These are phyloP conservation scores for Harpagifer antarcticus DNA, from an alignment of 2,797 vertebrate genomes.

Conservation along the genomic window DNA sequence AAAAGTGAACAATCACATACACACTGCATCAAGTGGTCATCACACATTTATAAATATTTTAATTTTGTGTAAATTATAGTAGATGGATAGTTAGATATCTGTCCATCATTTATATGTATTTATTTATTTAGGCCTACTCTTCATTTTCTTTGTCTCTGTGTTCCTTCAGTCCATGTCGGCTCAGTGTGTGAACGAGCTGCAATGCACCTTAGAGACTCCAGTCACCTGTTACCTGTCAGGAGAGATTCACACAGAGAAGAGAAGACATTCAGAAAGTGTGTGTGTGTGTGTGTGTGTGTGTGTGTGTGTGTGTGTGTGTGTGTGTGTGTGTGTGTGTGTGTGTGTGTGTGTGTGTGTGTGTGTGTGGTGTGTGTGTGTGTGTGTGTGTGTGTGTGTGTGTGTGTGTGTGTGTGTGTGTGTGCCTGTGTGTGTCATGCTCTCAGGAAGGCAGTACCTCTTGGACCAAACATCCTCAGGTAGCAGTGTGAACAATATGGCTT, in stretches of 20 bases:
- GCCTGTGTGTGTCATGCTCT: neutral
- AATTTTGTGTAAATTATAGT: constrained; percentile 8
- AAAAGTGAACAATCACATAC: constrained; percentile 31
- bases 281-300: neutral
- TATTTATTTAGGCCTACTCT: neutral
- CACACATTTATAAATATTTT: constrained; percentile 46
- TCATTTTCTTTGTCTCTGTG: neutral
- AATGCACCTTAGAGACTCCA: constrained; percentile 23
- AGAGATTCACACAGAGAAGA: constrained; percentile 29
- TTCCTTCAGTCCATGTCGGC: constrained; percentile 20
- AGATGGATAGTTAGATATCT: neutral
- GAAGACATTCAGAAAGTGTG: constrained; percentile 19
- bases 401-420: neutral
- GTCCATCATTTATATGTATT: neutral
- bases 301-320: too few relatives aligned
- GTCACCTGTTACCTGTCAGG: constrained; percentile 73
- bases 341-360: neutral
- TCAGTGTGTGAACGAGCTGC: constrained; percentile 34
- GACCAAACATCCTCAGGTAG: constrained; percentile 87
- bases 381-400: neutral
- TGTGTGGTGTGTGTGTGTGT: constrained; percentile 18
- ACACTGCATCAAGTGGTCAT: constrained; percentile 7
- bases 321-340: constrained; percentile 1
- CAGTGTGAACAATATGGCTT: constrained; percentile 88
- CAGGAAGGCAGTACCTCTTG: constrained; percentile 78